These are phyloP conservation scores for Lycocerus yunnanus DNA, from an alignment of 2,888 invertebrate species.

Conservation along the genomic window DNA sequence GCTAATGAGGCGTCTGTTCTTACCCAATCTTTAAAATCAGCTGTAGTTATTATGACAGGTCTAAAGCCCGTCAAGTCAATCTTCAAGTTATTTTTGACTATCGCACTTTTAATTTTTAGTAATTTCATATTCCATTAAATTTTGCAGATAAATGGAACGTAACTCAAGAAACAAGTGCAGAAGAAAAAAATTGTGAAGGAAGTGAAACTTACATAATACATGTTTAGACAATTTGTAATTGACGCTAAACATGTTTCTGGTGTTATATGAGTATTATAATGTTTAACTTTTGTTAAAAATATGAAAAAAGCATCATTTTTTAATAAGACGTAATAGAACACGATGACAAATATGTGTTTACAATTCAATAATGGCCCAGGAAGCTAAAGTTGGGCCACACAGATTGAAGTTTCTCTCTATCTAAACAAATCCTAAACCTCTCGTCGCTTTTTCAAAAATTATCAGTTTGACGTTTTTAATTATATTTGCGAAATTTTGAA, in stretches of 20 bases:
- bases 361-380: slow-evolving; percentile 36
- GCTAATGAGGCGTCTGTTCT: slow-evolving; percentile 49
- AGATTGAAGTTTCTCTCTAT: slow-evolving; percentile 44
- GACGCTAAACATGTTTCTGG: neutral
- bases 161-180: neutral
- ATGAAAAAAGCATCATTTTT: neutral
- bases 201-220: neutral
- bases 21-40: slow-evolving; percentile 36
- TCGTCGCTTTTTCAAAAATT: slow-evolving; percentile 48
- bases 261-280: neutral
- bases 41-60: slow-evolving; percentile 48
- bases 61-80: slow-evolving; percentile 47
- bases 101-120: slow-evolving; percentile 39
- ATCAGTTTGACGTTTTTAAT: neutral
- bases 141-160: neutral
- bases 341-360: slow-evolving; percentile 39
- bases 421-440: slow-evolving; percentile 52
- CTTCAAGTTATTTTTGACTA: slow-evolving; percentile 45
- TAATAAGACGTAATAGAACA: slow-evolving; percentile 25
- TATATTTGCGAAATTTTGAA: neutral
- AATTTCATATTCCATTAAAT: neutral
- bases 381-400: slow-evolving; percentile 42
- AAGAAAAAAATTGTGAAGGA: neutral
- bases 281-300: neutral
- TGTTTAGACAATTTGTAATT: neutral